Conservation (phyloP, 2,113 vertebrate species). For the Mirza zaza region DNA sequence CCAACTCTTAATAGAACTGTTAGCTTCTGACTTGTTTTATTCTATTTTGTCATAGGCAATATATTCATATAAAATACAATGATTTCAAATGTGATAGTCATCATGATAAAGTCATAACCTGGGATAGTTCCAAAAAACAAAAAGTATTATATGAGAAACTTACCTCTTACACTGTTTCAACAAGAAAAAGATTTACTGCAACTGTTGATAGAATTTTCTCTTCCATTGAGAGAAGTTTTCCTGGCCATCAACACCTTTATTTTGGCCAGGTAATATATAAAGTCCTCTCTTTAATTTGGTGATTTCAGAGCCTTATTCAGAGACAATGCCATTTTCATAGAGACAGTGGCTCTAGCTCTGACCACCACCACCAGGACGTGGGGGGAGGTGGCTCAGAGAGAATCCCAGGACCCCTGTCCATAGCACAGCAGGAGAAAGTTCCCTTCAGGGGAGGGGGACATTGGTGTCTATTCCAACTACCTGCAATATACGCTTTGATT, state of each 20-base stretch:
- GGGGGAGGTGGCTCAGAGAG: not conserved
- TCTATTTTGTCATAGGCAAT: not conserved
- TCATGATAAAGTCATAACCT: not conserved
- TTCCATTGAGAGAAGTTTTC: not conserved
- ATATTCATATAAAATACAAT: not conserved
- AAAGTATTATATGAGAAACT: not conserved
- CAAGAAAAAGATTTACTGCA: not conserved
- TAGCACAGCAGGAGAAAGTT: too few relatives aligned
- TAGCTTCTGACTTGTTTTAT: not conserved
- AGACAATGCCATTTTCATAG: not conserved
- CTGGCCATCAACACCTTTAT: not conserved
- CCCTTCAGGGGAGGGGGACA: too few relatives aligned
- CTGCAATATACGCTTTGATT: not conserved
- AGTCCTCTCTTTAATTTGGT: not conserved
- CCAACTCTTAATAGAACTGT: not conserved
- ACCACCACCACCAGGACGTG: accelerated
- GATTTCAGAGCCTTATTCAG: not conserved
- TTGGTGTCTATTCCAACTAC: not conserved
- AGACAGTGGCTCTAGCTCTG: not conserved
- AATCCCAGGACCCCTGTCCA: not conserved
- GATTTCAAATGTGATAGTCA: not conserved
- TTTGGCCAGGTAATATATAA: not conserved
- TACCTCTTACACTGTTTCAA: not conserved
- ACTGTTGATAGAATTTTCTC: not conserved
- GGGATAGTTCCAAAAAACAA: not conserved